phyloP scores from a whole-genome alignment of 2,888 invertebrate genomes.

The Pollenia angustigena region DNA sequence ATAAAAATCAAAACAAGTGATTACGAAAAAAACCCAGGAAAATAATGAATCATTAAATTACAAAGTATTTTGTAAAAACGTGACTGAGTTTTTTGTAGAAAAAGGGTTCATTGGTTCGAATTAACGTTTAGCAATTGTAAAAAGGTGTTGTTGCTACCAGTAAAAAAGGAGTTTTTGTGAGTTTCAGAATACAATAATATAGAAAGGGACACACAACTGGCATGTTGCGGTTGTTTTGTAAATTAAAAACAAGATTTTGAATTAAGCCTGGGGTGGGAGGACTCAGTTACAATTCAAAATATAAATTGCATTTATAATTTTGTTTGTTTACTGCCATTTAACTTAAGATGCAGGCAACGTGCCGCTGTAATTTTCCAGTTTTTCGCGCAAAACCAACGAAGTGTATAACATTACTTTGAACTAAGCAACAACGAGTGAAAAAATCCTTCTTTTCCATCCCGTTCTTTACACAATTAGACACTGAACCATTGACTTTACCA shows the following conservation, averaged over 20 bases:
- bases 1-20: constrained; percentile 66
- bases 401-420: constrained; percentile 65
- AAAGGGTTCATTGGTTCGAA: constrained; percentile 12
- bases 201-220: not conserved
- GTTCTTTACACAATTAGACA: not conserved
- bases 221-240: constrained; percentile 19
- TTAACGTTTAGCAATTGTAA: constrained; percentile 19
- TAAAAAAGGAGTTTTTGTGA: not conserved
- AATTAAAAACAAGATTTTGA: not conserved
- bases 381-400: constrained; percentile 69
- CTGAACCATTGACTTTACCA: not conserved
- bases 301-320: constrained; percentile 50
- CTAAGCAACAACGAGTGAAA: constrained; percentile 7
- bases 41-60: constrained; percentile 42
- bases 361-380: constrained; percentile 71
- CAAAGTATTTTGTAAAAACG: constrained; percentile 28
- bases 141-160: constrained; percentile 8
- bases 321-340: constrained; percentile 42
- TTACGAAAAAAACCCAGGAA: constrained; percentile 33
- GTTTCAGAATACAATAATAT: not conserved
- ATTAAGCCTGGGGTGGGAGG: not conserved
- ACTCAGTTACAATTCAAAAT: constrained; percentile 32
- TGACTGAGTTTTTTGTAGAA: not conserved
- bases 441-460: not conserved
- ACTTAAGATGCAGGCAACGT: constrained; percentile 74